Evolutionary conservation across 1,140 invertebrate species (phyloP).

Genomic region (roundworm (Caenorhabditis elegans)): DNA sequence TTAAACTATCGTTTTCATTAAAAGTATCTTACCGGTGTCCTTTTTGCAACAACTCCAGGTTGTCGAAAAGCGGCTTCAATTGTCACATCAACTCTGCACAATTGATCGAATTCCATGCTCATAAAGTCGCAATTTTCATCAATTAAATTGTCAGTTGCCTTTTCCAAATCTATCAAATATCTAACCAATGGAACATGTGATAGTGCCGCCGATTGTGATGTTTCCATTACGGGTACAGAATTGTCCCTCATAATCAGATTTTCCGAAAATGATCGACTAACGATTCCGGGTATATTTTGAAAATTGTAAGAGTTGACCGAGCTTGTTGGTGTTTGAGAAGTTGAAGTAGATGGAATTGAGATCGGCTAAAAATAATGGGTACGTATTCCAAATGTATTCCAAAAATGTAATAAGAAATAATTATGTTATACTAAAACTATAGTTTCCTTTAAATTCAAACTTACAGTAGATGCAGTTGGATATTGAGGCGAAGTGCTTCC

Average conservation of each 20-base stretch:
- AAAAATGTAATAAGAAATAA: too few relatives aligned
- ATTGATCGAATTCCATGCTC: slow-evolving; percentile 43
- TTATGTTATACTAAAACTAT: too few relatives aligned
- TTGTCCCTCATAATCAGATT: slow-evolving; percentile 29
- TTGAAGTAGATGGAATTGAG: neutral
- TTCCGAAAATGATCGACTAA: slow-evolving; percentile 48
- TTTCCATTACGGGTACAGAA: neutral
- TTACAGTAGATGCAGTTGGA: neutral
- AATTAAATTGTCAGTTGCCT: slow-evolving; percentile 32
- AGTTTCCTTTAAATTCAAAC: too few relatives aligned
- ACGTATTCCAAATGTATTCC: too few relatives aligned
- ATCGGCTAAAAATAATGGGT: slow-evolving; percentile 25
- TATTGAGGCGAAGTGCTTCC: neutral
- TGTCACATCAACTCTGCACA: slow-evolving; percentile 50
- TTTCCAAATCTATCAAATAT: slow-evolving; percentile 45
- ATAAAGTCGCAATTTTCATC: slow-evolving; percentile 43
- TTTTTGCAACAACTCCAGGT: slow-evolving; percentile 48
- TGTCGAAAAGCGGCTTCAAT: slow-evolving; percentile 49
- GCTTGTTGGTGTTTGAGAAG: neutral
- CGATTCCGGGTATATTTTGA: slow-evolving; percentile 33
- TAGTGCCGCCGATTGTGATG: neutral
- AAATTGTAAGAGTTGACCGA: slow-evolving; percentile 17
- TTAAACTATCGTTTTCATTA: too few relatives aligned
- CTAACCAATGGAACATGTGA: slow-evolving; percentile 31
- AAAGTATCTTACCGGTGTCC: slow-evolving; percentile 44